phyloP scores from a whole-genome alignment of 2,888 invertebrate genomes.

The Electrophaes corylata region DNA sequence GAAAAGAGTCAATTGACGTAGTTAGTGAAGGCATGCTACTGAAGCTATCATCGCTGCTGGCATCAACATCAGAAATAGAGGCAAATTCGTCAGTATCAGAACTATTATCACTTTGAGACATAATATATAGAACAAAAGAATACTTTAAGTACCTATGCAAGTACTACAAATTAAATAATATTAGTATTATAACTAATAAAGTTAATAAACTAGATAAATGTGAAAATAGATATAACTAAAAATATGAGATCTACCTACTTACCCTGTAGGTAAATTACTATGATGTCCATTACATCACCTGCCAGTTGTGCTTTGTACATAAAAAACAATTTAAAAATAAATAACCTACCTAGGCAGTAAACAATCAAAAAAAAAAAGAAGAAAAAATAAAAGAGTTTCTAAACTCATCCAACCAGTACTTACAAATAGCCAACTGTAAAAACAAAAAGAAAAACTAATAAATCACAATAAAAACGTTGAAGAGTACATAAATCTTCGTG shows the following conservation, averaged over 20 bases:
- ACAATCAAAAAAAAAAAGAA: too few species aligned
- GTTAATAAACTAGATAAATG: background rate
- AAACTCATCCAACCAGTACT: too few species aligned
- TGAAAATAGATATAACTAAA: background rate
- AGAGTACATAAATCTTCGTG: too few species aligned
- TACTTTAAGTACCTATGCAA: too few species aligned
- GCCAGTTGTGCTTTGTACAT: too few species aligned
- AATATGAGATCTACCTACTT: background rate
- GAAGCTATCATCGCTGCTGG: background rate
- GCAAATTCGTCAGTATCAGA: background rate
- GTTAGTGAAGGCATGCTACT: background rate
- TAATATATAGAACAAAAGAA: background rate
- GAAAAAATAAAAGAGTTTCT: too few species aligned
- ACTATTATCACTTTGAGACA: background rate
- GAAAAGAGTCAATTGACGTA: background rate
- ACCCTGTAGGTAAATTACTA: too few species aligned
- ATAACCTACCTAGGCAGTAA: too few species aligned
- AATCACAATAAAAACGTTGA: background rate
- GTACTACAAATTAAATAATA: too few species aligned
- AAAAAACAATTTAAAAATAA: too few species aligned
- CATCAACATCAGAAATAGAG: background rate
- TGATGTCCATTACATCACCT: too few species aligned
- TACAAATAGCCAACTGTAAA: too few species aligned
- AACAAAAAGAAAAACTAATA: background rate
- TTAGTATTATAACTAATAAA: background rate